phyloP scores from a whole-genome alignment of 2,888 invertebrate genomes.

The Philonicus albiceps region DNA sequence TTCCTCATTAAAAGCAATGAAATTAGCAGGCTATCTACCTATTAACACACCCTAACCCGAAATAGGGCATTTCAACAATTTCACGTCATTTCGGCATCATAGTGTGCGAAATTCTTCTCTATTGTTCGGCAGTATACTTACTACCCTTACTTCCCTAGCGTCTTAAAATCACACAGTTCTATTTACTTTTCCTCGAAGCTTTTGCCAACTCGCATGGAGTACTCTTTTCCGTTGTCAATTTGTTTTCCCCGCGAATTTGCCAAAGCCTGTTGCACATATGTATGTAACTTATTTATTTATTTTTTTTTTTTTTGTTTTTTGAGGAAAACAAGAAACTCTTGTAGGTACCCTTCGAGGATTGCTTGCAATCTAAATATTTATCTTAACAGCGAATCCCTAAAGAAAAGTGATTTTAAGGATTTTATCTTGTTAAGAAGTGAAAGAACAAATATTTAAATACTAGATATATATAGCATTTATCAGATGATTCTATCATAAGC shows the following conservation, averaged over 20 bases:
- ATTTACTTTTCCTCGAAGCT: background rate
- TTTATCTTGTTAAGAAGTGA: background rate
- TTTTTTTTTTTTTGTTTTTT: too few relatives aligned
- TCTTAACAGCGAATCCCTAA: background rate
- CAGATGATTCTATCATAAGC: background rate
- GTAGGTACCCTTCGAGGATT: background rate
- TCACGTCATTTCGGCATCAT: background rate
- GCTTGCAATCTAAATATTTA: background rate
- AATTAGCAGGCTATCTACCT: background rate
- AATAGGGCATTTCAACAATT: background rate
- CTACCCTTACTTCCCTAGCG: background rate
- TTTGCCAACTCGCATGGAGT: background rate
- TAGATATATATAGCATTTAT: background rate
- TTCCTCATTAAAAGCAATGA: background rate
- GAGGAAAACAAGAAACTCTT: background rate
- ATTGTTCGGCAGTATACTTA: background rate
- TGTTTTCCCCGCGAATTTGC: background rate
- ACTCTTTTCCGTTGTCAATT: background rate
- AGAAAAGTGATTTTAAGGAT: background rate
- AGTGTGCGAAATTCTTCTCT: background rate
- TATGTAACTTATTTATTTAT: background rate
- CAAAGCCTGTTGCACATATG: background rate
- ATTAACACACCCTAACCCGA: background rate
- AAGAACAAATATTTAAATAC: background rate
- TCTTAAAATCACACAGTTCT: background rate